Base-by-base conservation (phyloP, 2,888 invertebrate genomes). In the Lasioglossum oenotherae region DNA sequence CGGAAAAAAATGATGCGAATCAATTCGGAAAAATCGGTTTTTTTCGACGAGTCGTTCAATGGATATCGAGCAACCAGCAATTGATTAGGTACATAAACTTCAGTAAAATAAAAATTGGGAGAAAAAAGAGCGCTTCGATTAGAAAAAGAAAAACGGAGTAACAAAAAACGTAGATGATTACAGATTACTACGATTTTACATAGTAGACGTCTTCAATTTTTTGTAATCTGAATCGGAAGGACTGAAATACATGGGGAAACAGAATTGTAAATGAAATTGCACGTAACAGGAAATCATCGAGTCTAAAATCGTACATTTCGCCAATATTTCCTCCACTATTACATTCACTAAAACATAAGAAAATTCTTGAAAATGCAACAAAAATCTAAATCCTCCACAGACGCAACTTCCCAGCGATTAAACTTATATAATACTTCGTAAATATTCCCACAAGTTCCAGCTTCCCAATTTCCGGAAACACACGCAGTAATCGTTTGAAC, bases 1-100 rank as follows among this genome's bases (percentile, higher is more conserved):
- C n/a, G n/a, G 53, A 23, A n/a, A 41, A 74, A 67, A 64, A 64
- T 64, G 31, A 64, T 64, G 64, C 64, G 64, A 64, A 64, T 64
- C 64, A 64, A 64, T 64, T 64, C 31, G 64, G 31, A 6, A 64
- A 31, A 31, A 31, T 64, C 64, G 8, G 6, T 19, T 64, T 64
- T 64, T 64, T 31, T n/a, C n/a, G n/a, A 19, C 31, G 19, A 64
- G 31, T 31, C 31, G 8, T 31, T 14, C 19, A 31, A 64, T 19
- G 6, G 19, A 19, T 8, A 19, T 16, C 16, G 6, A 16, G 31
- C 16, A 19, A 16, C 6, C 31, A 64, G 19, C 16, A 31, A 31
- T 64, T 31, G 64, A n/a, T 57, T n/a, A n/a, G 4, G n/a, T 57
- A n/a, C n/a, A 57, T n/a, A n/a, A n/a, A 57, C n/a, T 4, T 57